phyloP scores from a whole-genome alignment of 2,888 invertebrate species.

The Ophraella communa region DNA sequence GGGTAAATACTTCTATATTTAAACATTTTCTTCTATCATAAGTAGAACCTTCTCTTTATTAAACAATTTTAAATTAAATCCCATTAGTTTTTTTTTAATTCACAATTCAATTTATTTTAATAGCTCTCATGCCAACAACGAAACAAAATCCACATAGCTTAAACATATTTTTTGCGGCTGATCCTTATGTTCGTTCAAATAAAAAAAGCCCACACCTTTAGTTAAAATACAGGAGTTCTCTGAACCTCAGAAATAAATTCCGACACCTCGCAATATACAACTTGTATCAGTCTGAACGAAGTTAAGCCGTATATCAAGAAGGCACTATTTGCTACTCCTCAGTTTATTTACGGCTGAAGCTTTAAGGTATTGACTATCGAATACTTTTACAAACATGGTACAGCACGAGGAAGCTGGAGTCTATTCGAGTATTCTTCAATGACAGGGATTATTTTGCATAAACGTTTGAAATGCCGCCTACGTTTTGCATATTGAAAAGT shows the following conservation, averaged over 20 bases:
- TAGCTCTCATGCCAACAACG: too few relatives aligned
- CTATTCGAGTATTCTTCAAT: neutral
- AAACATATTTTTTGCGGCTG: neutral
- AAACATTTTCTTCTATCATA: too few relatives aligned
- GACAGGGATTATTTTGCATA: neutral
- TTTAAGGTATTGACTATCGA: constrained; percentile 4
- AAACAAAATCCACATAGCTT: too few relatives aligned
- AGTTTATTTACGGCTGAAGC: constrained; percentile 5
- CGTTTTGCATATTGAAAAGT: too few relatives aligned
- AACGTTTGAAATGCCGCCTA: too few relatives aligned
- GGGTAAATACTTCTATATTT: too few relatives aligned
- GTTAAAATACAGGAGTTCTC: neutral
- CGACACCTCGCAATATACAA: constrained; percentile 4
- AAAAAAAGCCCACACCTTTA: neutral
- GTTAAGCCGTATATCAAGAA: constrained; percentile 7
- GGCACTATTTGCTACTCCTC: constrained; percentile 1
- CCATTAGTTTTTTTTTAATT: too few relatives aligned
- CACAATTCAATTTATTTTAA: too few relatives aligned
- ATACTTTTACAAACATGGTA: constrained; percentile 3
- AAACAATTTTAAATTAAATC: too few relatives aligned
- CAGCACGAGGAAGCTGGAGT: neutral
- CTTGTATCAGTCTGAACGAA: constrained; percentile 5
- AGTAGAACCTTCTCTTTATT: too few relatives aligned
- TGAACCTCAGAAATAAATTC: constrained; percentile 1
- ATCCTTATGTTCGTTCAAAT: neutral